Evolutionary conservation across 2,113 vertebrate species (phyloP).

Genomic region (Xerus inauris): DNA sequence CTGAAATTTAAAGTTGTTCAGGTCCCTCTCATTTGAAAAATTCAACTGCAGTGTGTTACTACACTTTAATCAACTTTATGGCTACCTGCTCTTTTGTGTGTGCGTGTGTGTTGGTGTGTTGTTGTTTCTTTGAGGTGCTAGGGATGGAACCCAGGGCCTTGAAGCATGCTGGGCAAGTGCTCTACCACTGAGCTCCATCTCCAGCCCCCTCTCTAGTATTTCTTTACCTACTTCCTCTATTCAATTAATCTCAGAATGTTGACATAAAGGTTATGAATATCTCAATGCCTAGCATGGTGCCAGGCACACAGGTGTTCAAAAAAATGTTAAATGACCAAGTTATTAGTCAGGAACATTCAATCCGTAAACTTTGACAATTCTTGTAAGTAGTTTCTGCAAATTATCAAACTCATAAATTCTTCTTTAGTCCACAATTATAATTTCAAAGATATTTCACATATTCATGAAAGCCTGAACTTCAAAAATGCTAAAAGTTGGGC

Average conservation of each 20-base stretch:
- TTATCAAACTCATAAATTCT: constrained; percentile 15
- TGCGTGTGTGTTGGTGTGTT: not conserved
- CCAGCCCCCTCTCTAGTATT: not conserved
- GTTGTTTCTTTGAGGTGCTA: not conserved
- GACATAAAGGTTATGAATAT: not conserved
- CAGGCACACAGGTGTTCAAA: constrained; percentile 6
- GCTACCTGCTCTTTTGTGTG: not conserved
- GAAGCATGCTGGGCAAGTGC: not conserved
- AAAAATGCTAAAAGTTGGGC: not conserved
- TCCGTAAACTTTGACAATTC: not conserved
- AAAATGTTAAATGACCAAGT: not conserved
- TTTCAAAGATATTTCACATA: not conserved
- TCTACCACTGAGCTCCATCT: not conserved
- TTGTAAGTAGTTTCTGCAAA: not conserved
- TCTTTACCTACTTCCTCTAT: constrained; percentile 23
- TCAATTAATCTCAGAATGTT: not conserved
- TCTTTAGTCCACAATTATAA: not conserved
- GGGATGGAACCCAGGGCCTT: not conserved
- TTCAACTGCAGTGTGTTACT: not conserved
- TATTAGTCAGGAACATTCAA: not conserved
- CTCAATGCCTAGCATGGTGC: not conserved
- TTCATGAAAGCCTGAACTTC: not conserved
- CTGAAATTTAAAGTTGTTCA: not conserved
- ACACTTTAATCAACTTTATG: not conserved
- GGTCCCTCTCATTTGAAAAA: not conserved